Evolutionary conservation across 2,888 invertebrate species (phyloP).

Genomic region (Melikaiella ostensackeni): DNA sequence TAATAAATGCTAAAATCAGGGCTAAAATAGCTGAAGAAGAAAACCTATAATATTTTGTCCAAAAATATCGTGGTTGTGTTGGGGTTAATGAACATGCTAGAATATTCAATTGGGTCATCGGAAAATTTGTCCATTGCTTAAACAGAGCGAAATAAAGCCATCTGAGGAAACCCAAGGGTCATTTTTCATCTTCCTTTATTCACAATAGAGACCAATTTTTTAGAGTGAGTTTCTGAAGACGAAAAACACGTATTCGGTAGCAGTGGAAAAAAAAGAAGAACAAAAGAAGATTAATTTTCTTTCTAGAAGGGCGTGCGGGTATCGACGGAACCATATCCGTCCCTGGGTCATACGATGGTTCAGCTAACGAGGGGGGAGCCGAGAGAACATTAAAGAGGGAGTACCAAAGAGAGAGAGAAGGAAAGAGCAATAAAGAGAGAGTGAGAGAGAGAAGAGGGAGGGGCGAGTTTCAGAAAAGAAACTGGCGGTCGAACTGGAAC

Average conservation of each 20-base stretch:
- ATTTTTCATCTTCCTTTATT: not conserved
- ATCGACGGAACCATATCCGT: conserved; percentile 47
- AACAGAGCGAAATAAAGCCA: conserved; percentile 14
- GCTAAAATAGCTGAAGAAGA: conserved; percentile 29
- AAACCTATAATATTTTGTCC: conserved; percentile 23
- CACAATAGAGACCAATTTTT: conserved; percentile 15
- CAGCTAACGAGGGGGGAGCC: conserved; percentile 44
- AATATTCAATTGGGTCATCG: conserved; percentile 32
- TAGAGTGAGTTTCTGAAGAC: not conserved
- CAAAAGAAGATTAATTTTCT: conserved; percentile 34
- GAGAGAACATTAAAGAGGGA: conserved; percentile 44
- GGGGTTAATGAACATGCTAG: conserved; percentile 29
- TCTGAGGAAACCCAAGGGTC: not conserved
- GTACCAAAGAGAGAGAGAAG: conserved; percentile 2
- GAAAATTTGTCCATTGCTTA: conserved; percentile 2
- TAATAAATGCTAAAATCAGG: conserved; percentile 30
- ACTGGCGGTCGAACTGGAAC: conserved; percentile 63
- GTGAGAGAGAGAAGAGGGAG: conserved; percentile 53
- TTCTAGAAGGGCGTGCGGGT: conserved; percentile 21
- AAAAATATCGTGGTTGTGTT: conserved; percentile 17
- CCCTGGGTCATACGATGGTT: conserved; percentile 63
- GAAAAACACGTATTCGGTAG: conserved; percentile 9
- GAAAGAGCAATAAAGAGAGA: not conserved
- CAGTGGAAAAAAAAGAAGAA: not conserved
- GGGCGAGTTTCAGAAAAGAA: conserved; percentile 66